Conservation (phyloP, 2,113 vertebrate species). For the Podarcis raffonei region DNA sequence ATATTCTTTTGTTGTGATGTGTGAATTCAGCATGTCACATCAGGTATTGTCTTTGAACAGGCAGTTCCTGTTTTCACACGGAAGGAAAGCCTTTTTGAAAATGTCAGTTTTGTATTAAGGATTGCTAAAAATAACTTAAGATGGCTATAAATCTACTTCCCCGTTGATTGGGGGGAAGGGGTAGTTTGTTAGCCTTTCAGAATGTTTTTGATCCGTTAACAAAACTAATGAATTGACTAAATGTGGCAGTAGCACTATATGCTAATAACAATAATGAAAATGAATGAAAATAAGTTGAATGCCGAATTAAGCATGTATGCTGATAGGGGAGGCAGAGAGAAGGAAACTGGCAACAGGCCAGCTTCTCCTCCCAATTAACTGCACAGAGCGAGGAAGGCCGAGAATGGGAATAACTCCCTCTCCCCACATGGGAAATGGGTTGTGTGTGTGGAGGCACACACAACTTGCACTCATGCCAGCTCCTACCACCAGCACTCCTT, state of each 20-base stretch:
- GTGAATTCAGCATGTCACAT: background rate
- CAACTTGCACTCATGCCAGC: background rate
- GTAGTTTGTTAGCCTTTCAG: background rate
- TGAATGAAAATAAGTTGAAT: background rate
- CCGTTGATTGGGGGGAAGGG: background rate
- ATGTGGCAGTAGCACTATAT: background rate
- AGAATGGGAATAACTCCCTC: background rate
- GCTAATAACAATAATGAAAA: background rate
- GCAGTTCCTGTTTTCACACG: background rate
- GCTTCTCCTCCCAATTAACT: background rate
- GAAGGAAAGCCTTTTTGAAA: background rate
- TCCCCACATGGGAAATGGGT: background rate
- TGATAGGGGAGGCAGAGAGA: background rate
- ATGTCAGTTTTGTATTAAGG: background rate
- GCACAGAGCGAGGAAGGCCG: background rate
- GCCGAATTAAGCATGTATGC: background rate
- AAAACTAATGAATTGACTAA: background rate
- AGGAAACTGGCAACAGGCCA: background rate
- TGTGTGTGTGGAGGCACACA: background rate
- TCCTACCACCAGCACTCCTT: background rate
- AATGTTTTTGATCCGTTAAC: background rate
- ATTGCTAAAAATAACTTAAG: background rate
- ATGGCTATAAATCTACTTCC: background rate
- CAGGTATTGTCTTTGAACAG: background rate
- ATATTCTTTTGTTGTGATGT: background rate